Conservation (phyloP, 1,140 invertebrate species). For the Ridgeia piscesae region DNA sequence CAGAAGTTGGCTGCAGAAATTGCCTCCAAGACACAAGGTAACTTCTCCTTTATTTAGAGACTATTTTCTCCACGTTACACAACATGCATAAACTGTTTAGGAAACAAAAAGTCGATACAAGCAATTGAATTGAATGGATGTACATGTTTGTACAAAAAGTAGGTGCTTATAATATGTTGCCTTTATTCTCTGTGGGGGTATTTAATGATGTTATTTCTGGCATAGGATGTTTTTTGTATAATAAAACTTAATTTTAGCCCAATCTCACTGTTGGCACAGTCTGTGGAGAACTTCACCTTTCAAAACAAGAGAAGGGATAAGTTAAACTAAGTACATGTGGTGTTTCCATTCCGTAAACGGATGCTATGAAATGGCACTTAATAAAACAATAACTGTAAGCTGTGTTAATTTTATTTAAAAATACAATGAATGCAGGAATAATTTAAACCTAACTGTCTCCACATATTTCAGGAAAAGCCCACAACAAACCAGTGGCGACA, state of each 20-base stretch:
- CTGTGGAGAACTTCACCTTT: background rate
- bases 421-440: background rate
- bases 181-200: too few species aligned
- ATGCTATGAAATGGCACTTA: background rate
- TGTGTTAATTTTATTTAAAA: background rate
- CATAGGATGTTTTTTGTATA: too few species aligned
- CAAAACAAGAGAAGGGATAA: background rate
- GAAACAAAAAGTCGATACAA: background rate
- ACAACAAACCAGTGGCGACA: background rate
- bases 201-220: too few species aligned
- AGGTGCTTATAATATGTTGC: too few species aligned
- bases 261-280: background rate
- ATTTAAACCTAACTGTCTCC: background rate
- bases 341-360: background rate
- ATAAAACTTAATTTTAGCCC: too few species aligned
- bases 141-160: too few species aligned
- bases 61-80: background rate
- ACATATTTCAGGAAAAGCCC: background rate
- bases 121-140: too few species aligned
- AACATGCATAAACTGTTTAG: background rate
- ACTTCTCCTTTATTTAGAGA: slow-evolving; percentile 39
- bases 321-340: background rate
- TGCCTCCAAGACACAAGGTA: slow-evolving; percentile 18
- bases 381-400: background rate
- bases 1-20: slow-evolving; percentile 22